Conservation (phyloP, 2,797 vertebrate species). For the Kryptolebias ocellatus region DNA sequence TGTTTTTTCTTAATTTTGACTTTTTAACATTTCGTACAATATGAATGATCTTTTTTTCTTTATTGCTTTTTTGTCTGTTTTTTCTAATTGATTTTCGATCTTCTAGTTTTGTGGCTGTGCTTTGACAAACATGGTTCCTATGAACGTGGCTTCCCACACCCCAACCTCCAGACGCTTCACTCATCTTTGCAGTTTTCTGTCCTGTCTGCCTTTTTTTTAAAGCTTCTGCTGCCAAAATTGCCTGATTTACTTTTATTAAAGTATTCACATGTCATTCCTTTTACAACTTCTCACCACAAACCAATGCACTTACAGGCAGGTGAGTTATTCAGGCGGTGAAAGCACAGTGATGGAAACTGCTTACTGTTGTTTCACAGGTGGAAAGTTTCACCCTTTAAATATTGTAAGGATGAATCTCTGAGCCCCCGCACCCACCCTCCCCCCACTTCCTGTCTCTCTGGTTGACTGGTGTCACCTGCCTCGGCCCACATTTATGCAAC, state of each 20-base stretch:
- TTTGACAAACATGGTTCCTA: not conserved
- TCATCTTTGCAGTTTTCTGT: not conserved
- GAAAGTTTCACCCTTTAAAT: constrained; percentile 42
- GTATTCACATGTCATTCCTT: constrained; percentile 7
- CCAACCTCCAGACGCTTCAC: not conserved
- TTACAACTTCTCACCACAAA: not conserved
- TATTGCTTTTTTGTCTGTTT: not conserved
- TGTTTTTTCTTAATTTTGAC: not conserved
- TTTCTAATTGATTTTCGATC: not conserved
- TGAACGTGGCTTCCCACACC: no score
- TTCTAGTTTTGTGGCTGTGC: not conserved
- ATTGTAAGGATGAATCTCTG: constrained; percentile 33
- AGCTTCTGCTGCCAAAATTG: not conserved
- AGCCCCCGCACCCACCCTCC: constrained; percentile 17
- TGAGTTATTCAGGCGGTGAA: constrained; percentile 16
- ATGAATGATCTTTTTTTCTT: no score
- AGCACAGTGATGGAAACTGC: constrained; percentile 6
- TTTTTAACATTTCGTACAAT: not conserved
- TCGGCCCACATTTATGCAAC: constrained; percentile 18
- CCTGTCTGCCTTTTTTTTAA: not conserved
- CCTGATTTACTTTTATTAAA: not conserved
- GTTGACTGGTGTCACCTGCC: constrained; percentile 28
- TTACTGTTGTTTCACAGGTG: constrained; percentile 37
- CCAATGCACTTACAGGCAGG: constrained; percentile 1
- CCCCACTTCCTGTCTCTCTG: constrained; percentile 25